Base-by-base conservation (phyloP, 2,113 vertebrate genomes). In the Grus americana region DNA sequence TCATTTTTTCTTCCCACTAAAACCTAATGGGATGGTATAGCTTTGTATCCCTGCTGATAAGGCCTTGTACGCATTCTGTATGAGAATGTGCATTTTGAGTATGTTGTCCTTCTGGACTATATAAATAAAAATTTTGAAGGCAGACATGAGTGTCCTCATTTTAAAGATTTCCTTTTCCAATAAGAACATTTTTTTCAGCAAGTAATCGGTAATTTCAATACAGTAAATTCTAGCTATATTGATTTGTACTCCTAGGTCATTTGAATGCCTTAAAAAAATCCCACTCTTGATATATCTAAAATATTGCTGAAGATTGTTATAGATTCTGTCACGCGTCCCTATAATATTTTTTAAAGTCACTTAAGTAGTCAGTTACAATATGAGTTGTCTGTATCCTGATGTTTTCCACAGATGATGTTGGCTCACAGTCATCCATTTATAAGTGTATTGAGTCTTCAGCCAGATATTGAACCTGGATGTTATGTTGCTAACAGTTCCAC, bases 11-110 rank as follows among this genome's bases (percentile, higher is more conserved):
- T 83, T 42, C 21, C 24, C 9, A 7, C 36, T 63, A 40, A 86
- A 92, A 66, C 32, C n/a, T 92, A 78, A 86, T 90, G 29, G 63
- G 40, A 80, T 86, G 30, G 24, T 30, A 24, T 42, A 78, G 76
- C 26, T 90, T 91, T 92, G 55, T 65, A 82, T 72, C 32, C 54
- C 46, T 93, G n/a, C 24, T 87, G 67, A 70, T 91, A 92, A 94
- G 50, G 10, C 26, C 54, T 75, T 55, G 15, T 26, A 81, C 0
- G 0, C 49, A 46, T 82, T 75, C 40, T 58, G 76, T 80, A 68
- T 87, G 36, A 54, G 49, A 91, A 88, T 61, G 8, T 46, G 23
- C 32, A 65, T 90, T 90, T 94, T 61, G 57, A 95, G 26, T 34
- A 15, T 59, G 42, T 12, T 90, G 38, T 63, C 59, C 59, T 95